phyloP scores from a whole-genome alignment of 2,113 vertebrate genomes.

The Odocoileus virginianus region DNA sequence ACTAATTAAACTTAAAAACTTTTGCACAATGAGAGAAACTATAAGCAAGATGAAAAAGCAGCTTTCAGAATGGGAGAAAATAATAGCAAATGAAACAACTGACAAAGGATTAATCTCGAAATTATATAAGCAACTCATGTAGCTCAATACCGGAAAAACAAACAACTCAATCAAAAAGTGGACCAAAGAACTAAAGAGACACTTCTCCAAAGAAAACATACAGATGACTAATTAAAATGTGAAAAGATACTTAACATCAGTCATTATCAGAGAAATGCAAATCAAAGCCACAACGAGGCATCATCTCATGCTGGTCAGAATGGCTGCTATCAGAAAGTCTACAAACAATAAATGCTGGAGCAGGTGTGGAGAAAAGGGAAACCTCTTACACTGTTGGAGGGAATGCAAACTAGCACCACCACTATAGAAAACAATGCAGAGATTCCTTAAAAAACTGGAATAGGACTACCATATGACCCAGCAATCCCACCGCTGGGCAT shows the following conservation, averaged over 20 bases:
- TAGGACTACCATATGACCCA: not conserved
- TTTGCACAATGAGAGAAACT: not conserved
- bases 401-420: not conserved
- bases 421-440: not conserved
- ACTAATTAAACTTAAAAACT: not conserved
- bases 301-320: not conserved
- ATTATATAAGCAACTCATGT: not conserved
- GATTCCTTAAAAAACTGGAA: not conserved
- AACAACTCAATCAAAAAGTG: not conserved
- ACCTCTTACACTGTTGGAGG: not conserved
- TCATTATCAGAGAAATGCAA: not conserved
- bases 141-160: not conserved
- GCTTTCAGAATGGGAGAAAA: not conserved
- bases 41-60: not conserved
- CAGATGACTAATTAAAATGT: not conserved
- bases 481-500: fast-evolving
- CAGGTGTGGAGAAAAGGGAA: not conserved
- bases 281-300: not conserved
- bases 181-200: not conserved
- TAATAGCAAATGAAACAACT: not conserved
- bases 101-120: not conserved
- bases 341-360: not conserved
- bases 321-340: not conserved
- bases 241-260: not conserved
- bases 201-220: not conserved